phyloP scores from a whole-genome alignment of 2,113 vertebrate species.

The Zingel zingel region DNA sequence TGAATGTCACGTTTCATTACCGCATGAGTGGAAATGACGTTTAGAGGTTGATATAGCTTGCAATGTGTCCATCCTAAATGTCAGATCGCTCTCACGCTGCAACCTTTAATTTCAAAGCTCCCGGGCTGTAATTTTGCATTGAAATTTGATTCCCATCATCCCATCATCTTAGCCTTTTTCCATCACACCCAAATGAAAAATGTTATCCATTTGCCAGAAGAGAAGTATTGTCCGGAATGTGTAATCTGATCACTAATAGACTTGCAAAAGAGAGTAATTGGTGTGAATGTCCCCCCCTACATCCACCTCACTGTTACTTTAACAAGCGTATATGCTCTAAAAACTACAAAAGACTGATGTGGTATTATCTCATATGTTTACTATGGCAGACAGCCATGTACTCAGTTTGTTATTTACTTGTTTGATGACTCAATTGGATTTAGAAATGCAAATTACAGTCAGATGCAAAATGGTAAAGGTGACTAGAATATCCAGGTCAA shows the following conservation, averaged over 20 bases:
- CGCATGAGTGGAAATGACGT: conserved; percentile 57
- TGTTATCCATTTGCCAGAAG: conserved; percentile 60
- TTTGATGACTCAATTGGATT: not conserved
- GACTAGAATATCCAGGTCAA: not conserved
- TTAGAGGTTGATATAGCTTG: conserved; percentile 69
- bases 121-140: conserved; percentile 68
- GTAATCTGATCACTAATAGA: conserved; percentile 50
- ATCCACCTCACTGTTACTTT: not conserved
- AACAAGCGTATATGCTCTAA: not conserved
- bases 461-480: not conserved
- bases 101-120: conserved; percentile 76
- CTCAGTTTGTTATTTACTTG: not conserved
- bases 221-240: conserved; percentile 53
- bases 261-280: conserved; percentile 38
- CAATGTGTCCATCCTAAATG: conserved; percentile 81
- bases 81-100: conserved; percentile 70
- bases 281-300: conserved; percentile 9
- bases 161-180: conserved; percentile 53
- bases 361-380: conserved; percentile 1
- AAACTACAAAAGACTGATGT: not conserved
- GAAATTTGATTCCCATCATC: conserved; percentile 73
- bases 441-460: not conserved
- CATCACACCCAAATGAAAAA: conserved; percentile 47
- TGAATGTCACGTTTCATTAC: conserved; percentile 85
- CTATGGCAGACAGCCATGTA: not conserved